A percentile compares a stretch with the other conserved stretches of the same genome.
These are phyloP conservation scores for Anas capensis DNA, from an alignment of 2,797 vertebrate species.

Conservation along the genomic window DNA sequence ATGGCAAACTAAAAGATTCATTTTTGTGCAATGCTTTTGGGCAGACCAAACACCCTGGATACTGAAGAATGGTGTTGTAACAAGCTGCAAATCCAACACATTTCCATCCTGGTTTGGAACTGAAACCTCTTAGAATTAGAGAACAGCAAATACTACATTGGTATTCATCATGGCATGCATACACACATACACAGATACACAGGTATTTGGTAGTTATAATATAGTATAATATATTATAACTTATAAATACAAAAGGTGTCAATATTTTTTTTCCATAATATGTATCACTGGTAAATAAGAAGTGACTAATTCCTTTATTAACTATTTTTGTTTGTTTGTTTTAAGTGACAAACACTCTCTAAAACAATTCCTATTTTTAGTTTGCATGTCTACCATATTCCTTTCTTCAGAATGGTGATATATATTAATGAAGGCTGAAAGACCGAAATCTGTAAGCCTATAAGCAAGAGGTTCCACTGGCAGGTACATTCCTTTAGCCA, in stretches of 20 bases:
- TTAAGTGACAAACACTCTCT: not conserved
- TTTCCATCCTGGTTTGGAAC: conserved; percentile 50
- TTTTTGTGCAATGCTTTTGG: conserved; percentile 50
- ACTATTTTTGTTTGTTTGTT: not conserved
- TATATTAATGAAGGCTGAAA: not conserved
- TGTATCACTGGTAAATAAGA: not conserved
- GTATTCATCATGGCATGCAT: not conserved
- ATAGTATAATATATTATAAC: too few relatives aligned
- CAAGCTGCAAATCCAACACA: not conserved
- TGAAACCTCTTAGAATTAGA: conserved; percentile 64
- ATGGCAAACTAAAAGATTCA: not conserved
- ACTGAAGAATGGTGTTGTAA: conserved; percentile 38
- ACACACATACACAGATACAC: not conserved
- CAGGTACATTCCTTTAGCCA: not conserved
- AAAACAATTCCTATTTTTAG: not conserved
- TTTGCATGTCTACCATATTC: not conserved
- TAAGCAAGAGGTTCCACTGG: not conserved
- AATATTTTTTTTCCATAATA: not conserved
- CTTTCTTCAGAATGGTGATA: not conserved
- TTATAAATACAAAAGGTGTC: conserved; percentile 54
- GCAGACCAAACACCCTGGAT: not conserved
- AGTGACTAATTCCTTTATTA: not conserved
- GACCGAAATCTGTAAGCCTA: not conserved
- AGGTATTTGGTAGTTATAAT: not conserved
- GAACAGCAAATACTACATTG: conserved; percentile 43